Conservation (phyloP, 2,888 invertebrate genomes). For the Agrochola lota region DNA sequence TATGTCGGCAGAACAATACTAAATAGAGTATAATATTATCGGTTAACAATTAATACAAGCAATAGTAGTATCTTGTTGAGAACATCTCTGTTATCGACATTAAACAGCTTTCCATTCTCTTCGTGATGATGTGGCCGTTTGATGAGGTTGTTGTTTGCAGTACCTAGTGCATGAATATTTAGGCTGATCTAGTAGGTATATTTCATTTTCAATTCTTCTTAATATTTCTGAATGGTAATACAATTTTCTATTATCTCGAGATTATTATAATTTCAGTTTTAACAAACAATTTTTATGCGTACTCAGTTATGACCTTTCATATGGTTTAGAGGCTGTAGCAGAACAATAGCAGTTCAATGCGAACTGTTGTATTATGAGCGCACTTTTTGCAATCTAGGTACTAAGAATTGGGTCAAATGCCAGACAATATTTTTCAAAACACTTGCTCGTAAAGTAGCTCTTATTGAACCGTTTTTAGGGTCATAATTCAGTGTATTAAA, state of each 20-base stretch:
- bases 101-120: too few relatives aligned
- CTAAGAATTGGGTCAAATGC: slow-evolving; percentile 43
- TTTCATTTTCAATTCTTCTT: too few relatives aligned
- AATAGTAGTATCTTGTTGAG: not conserved
- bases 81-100: not conserved
- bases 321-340: slow-evolving; percentile 17
- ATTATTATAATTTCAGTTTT: not conserved
- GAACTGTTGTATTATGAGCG: slow-evolving; percentile 39
- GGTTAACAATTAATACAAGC: slow-evolving; percentile 6
- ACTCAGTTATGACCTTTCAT: slow-evolving; percentile 47
- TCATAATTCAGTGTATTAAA: too few relatives aligned
- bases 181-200: too few relatives aligned
- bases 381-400: slow-evolving; percentile 50
- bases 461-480: too few relatives aligned
- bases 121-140: slow-evolving; percentile 6
- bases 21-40: slow-evolving; percentile 22
- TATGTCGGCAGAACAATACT: not conserved
- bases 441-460: too few relatives aligned
- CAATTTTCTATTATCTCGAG: not conserved
- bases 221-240: not conserved
- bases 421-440: slow-evolving; percentile 35
- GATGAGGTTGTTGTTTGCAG: not conserved
- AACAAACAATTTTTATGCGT: slow-evolving; percentile 13
- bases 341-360: slow-evolving; percentile 62
- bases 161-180: not conserved